These are phyloP conservation scores for Ageneiosus marmoratus DNA, from an alignment of 2,113 vertebrate genomes.

Conservation along the genomic window DNA sequence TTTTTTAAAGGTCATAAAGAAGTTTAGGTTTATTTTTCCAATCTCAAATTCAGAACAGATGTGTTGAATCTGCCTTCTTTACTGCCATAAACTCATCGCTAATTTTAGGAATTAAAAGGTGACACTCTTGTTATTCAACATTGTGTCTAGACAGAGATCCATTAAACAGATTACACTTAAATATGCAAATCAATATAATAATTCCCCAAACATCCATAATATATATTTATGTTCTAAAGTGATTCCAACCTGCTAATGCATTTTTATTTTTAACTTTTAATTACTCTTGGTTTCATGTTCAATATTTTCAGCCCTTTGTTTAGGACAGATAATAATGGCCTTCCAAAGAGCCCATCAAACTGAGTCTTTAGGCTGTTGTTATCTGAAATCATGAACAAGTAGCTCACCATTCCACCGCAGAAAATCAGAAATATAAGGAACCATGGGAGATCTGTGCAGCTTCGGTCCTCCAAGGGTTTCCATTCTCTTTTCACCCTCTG, in stretches of 20 bases:
- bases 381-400: background rate
- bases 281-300: background rate
- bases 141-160: background rate
- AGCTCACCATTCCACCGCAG: conserved; percentile 94
- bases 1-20: background rate
- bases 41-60: background rate
- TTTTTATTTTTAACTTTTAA: background rate
- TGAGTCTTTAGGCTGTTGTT: background rate
- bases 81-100: background rate
- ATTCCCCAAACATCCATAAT: background rate
- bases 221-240: background rate
- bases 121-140: background rate
- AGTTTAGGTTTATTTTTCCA: background rate
- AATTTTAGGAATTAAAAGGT: background rate
- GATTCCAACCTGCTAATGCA: background rate
- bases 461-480: conserved; percentile 95
- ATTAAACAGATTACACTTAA: background rate
- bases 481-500: conserved; percentile 96
- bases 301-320: background rate
- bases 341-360: background rate
- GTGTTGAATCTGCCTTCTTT: background rate
- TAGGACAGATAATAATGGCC: conserved; percentile 11
- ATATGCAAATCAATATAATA: background rate
- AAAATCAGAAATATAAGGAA: conserved; percentile 90
- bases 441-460: conserved; percentile 97